Evolutionary conservation across 2,888 invertebrate species (phyloP).

Genomic region (Meiosimyza platycephala): DNA sequence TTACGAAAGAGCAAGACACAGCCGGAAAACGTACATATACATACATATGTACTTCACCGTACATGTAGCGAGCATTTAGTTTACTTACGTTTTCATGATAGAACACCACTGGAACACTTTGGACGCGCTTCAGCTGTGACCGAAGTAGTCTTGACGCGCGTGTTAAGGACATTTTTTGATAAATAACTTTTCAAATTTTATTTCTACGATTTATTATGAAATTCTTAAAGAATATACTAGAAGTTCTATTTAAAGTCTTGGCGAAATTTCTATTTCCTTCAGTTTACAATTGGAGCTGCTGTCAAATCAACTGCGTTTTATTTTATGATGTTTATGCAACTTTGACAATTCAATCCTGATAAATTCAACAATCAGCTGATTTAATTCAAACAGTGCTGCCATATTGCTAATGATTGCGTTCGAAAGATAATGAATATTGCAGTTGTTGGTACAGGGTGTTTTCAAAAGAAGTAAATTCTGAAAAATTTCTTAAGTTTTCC

Average conservation of each 20-base stretch:
- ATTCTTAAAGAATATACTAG: slow-evolving; percentile 23
- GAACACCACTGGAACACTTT: slow-evolving; percentile 71
- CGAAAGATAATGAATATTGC: too few species aligned
- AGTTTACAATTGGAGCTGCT: neutral
- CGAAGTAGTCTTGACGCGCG: slow-evolving; percentile 58
- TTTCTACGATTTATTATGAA: slow-evolving; percentile 38
- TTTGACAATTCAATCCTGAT: slow-evolving; percentile 2
- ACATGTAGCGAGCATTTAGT: neutral
- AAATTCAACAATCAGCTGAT: slow-evolving; percentile 32
- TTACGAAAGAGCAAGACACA: slow-evolving; percentile 41
- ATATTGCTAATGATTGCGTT: too few species aligned
- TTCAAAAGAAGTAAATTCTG: too few species aligned
- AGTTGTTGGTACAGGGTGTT: too few species aligned
- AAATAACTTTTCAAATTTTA: slow-evolving; percentile 16
- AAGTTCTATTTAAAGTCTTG: neutral
- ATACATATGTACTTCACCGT: neutral
- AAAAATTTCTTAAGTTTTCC: too few species aligned
- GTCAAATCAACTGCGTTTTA: slow-evolving; percentile 27
- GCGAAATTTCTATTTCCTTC: slow-evolving; percentile 18
- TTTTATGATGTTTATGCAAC: slow-evolving; percentile 22
- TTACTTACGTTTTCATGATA: slow-evolving; percentile 81
- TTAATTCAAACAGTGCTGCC: neutral
- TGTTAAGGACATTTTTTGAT: slow-evolving; percentile 59
- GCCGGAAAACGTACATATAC: neutral
- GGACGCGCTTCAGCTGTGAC: slow-evolving; percentile 59